phyloP scores from a whole-genome alignment of 2,888 invertebrate genomes.

The Metallyticus violacea region DNA sequence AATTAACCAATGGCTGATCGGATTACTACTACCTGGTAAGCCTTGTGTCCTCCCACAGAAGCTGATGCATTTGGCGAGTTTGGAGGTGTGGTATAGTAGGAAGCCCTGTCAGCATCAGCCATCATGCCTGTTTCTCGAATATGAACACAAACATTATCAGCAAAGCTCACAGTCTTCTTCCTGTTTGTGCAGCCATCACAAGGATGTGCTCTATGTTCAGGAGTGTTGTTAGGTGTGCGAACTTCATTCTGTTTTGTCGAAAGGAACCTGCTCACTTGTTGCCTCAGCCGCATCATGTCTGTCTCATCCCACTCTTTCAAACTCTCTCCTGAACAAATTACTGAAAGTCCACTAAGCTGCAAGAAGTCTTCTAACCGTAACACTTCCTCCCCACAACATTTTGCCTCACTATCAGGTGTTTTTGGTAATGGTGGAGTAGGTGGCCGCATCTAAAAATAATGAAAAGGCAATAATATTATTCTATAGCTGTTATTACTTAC shows the following conservation, averaged over 20 bases:
- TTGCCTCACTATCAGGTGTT: conserved; percentile 1
- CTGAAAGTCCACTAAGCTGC: conserved; percentile 63
- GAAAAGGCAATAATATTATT: not conserved
- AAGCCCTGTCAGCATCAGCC: conserved; percentile 6
- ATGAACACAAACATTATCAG: conserved; percentile 52
- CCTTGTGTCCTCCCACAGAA: conserved; percentile 51
- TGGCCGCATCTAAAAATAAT: conserved; percentile 17
- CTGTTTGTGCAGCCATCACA: not conserved
- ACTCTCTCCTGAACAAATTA: conserved; percentile 47
- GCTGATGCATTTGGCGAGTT: conserved; percentile 73
- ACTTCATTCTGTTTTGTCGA: conserved; percentile 42
- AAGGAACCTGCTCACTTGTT: conserved; percentile 63
- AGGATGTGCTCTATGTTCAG: conserved; percentile 11
- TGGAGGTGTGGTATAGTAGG: conserved; percentile 57
- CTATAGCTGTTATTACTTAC: too few species aligned
- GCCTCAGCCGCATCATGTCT: conserved; percentile 61
- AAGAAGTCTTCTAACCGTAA: conserved; percentile 68
- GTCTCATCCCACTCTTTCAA: conserved; percentile 63
- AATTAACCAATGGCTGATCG: too few species aligned
- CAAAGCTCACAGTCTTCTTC: conserved; percentile 76
- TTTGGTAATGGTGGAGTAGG: conserved; percentile 32
- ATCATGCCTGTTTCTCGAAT: conserved; percentile 2
- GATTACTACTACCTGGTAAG: conserved; percentile 54
- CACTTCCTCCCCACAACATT: conserved; percentile 40
- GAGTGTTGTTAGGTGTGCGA: conserved; percentile 17